phyloP scores from a whole-genome alignment of 2,888 invertebrate genomes.

The Protodeltote pygarga region DNA sequence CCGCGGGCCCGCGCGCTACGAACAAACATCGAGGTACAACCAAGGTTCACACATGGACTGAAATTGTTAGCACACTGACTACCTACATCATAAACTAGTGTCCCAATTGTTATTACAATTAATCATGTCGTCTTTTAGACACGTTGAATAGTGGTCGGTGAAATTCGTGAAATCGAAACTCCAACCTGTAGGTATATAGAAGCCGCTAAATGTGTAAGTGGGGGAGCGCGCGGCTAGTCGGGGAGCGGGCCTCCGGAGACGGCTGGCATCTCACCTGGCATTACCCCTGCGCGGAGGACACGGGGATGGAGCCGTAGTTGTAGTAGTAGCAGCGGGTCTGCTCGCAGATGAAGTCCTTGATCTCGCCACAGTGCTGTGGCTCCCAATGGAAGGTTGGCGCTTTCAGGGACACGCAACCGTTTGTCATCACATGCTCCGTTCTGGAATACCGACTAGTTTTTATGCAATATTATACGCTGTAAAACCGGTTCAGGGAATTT shows the following conservation, averaged over 20 bases:
- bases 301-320: slow-evolving; percentile 96
- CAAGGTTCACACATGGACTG: slow-evolving; percentile 58
- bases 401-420: slow-evolving; percentile 92
- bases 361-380: slow-evolving; percentile 93
- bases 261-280: slow-evolving; percentile 91
- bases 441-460: slow-evolving; percentile 84
- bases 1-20: slow-evolving; percentile 81
- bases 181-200: slow-evolving; percentile 31
- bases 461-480: slow-evolving; percentile 64
- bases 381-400: slow-evolving; percentile 93
- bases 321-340: slow-evolving; percentile 96
- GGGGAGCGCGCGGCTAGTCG: slow-evolving; percentile 78
- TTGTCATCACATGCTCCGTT: slow-evolving; percentile 85
- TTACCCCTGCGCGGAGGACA: slow-evolving; percentile 97
- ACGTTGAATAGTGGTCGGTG: slow-evolving; percentile 39
- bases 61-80: slow-evolving; percentile 73
- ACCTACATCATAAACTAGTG: slow-evolving; percentile 58
- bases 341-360: slow-evolving; percentile 96
- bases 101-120: slow-evolving; percentile 48
- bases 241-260: slow-evolving; percentile 85
- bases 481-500: slow-evolving; percentile 51
- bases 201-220: slow-evolving; percentile 34
- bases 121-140: slow-evolving; percentile 67
- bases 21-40: slow-evolving; percentile 50
- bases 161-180: slow-evolving; percentile 23